These are phyloP conservation scores for Pithys albifrons DNA, from an alignment of 2,113 vertebrate species.

Conservation along the genomic window DNA sequence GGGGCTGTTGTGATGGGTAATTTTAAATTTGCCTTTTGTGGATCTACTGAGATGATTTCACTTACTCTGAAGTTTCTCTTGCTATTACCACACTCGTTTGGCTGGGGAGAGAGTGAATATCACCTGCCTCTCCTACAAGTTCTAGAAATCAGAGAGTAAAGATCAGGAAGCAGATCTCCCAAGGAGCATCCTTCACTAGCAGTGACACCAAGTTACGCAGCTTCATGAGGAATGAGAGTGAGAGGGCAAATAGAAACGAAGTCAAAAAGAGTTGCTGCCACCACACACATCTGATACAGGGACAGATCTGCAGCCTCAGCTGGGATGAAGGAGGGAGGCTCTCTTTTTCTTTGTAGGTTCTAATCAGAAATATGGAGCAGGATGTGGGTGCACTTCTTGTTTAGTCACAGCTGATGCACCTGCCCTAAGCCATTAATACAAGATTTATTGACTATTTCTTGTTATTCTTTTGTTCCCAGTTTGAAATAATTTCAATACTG, in stretches of 20 bases:
- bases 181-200: background rate
- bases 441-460: background rate
- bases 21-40: conserved; percentile 6
- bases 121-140: background rate
- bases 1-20: background rate
- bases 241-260: background rate
- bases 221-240: background rate
- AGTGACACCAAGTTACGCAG: background rate
- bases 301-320: background rate
- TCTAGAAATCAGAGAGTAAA: background rate
- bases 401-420: background rate
- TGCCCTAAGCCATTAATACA: background rate
- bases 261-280: background rate
- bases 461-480: background rate
- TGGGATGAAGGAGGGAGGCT: background rate
- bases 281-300: background rate
- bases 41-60: background rate
- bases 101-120: background rate
- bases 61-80: conserved; percentile 9
- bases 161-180: background rate
- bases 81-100: background rate
- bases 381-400: background rate
- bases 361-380: background rate
- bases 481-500: background rate
- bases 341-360: background rate